Evolutionary conservation across 1,140 invertebrate species (phyloP), one percentile per base, ranked within the genome.

Genomic region (Cotesia glomerata): DNA sequence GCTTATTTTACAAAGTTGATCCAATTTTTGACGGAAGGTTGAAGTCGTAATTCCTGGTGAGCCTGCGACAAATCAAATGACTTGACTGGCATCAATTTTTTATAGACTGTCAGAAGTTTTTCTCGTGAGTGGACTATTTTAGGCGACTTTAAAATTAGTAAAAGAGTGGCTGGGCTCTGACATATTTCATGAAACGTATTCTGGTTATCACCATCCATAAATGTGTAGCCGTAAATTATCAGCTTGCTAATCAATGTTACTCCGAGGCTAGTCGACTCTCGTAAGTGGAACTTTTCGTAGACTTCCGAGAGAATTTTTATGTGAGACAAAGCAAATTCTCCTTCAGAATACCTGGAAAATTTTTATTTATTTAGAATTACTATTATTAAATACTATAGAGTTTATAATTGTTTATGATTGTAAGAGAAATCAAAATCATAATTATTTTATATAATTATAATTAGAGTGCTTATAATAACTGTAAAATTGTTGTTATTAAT

Each of bases 1-100:
- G 8, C 5, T 61, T 4, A 54, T 45, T 35, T 65, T 32, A 66
- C 62, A 3, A 72, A 18, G 3, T 63, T 63, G 36, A 26, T 72
- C 70, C 70, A 72, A 59, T 72, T 72, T 26, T 72, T 65, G 3
- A 58, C 52, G 5, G 70, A 45, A 4, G 70, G 70, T 11, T 51
- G 51, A 13, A 36, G 14, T 5, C 36, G 51, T 32, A 72, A 35
- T 52, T 72, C 62, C n/a, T 39, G 14, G 26, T 64, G 58, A 5
- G 32, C 11, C 56, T 58, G 3, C 9, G 63, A 36, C 18, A 72
- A 39, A 49, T 32, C 66, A 8, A 54, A 26, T 49, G 52, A 18
- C 14, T 66, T 16, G 14, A 36, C 18, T 5, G 5, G 7, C 18
- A 56, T 45, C 5, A 72, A 49, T 64, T 66, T 65, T 39, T 52